Base-by-base conservation (phyloP, 2,888 invertebrate species). In the Oligia strigilis region DNA sequence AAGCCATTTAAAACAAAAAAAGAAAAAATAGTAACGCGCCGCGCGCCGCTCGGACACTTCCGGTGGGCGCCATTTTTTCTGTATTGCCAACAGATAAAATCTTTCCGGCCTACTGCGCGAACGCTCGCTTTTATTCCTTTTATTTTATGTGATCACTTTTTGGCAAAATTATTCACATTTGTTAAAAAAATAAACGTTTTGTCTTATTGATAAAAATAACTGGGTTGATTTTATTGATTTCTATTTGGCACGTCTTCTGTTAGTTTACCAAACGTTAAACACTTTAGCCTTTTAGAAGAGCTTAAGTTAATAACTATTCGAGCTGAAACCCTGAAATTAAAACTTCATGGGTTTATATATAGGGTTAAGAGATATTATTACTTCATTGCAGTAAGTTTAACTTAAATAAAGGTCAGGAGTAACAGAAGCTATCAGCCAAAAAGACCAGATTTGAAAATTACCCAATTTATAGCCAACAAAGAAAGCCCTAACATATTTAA, bases 41-140 rank as follows among this genome's bases (percentile, higher is more conserved):
- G 95, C 94, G 94, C 96, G 95, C 95, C 95, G 96, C 95, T 97
- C 96, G 97, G 97, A 97, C 97, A 97, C 97, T 97, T 97, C 97
- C 97, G 97, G 97, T 97, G 97, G 97, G 95, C 97, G 96, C 97
- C 96, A 97, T 97, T 97, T 97, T 97, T 97, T 97, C 97, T 97
- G 96, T 97, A 97, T 97, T 96, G 97, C 96, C 95, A 97, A 96
- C 97, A 96, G 97, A 97, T 97, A 97, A 97, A 97, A 97, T 97
- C 97, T 97, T 97, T 97, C 97, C 96, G 95, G 95, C 95, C 96
- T 96, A 96, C 96, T 96, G 97, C 96, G 92, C 96, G 93, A 93
- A 95, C 96, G 94, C 94, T 94, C 94, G 95, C 93, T 94, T 94
- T 95, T 95, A 93, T 95, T 95, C 94, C 93, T 93, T 95, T 94